Percentiles rank a stretch among this genome's conserved stretches.
These are phyloP conservation scores for Eulimnadia texana DNA, from an alignment of 1,140 invertebrate species.

Conservation along the genomic window DNA sequence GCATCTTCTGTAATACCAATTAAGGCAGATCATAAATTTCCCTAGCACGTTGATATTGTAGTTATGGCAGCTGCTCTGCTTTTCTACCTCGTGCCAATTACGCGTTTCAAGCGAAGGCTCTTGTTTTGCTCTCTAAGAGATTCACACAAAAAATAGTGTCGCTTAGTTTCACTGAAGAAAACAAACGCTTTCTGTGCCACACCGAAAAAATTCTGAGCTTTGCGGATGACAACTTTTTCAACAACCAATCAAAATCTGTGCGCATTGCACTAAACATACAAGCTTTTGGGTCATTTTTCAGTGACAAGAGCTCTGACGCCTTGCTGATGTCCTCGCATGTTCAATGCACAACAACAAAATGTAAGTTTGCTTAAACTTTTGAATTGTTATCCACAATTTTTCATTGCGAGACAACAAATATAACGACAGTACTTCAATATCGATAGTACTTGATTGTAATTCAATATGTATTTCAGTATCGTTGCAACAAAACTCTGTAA, in stretches of 20 bases:
- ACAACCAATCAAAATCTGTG: not conserved
- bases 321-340: not conserved
- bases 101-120: not conserved
- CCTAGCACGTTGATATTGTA: no score
- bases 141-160: not conserved
- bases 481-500: no score
- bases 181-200: not conserved
- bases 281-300: not conserved
- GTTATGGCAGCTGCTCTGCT: no score
- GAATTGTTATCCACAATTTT: no score
- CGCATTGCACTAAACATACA: slow-evolving; percentile 4
- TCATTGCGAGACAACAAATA: no score
- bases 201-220: not conserved
- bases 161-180: not conserved
- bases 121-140: not conserved
- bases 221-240: not conserved
- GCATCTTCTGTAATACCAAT: no score
- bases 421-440: no score
- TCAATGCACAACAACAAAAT: no score
- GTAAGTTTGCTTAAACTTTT: no score
- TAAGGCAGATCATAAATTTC: no score
- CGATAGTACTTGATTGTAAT: no score
- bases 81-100: not conserved
- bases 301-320: not conserved
- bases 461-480: no score